phyloP scores from a whole-genome alignment of 2,888 invertebrate species.

The Pecten maximus region DNA sequence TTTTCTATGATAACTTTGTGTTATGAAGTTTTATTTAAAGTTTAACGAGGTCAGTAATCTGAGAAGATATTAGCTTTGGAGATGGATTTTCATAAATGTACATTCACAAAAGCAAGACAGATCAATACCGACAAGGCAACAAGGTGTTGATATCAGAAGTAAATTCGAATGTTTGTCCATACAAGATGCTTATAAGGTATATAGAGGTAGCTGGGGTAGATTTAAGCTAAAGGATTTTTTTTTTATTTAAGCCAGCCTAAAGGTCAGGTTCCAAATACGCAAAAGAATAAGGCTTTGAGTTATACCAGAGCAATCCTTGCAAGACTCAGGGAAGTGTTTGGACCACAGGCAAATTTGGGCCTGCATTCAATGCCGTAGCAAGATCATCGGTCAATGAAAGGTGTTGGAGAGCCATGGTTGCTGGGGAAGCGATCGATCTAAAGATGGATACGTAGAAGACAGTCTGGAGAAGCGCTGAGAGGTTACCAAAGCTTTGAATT shows the following conservation, averaged over 20 bases:
- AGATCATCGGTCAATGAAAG: not conserved
- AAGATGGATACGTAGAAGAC: conserved; percentile 37
- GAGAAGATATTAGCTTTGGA: not conserved
- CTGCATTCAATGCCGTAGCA: conserved; percentile 38
- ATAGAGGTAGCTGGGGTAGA: not conserved
- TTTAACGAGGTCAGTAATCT: conserved; percentile 35
- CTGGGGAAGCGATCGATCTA: not conserved
- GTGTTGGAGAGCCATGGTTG: conserved; percentile 26
- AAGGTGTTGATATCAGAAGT: conserved; percentile 42
- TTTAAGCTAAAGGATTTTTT: not conserved
- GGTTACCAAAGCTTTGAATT: not conserved
- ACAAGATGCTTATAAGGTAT: not conserved
- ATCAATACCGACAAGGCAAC: conserved; percentile 47
- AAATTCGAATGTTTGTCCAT: conserved; percentile 42
- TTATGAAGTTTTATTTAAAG: conserved; percentile 32
- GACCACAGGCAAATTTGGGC: conserved; percentile 14
- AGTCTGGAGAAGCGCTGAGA: not conserved
- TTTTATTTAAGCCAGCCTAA: not conserved
- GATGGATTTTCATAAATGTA: too few species aligned
- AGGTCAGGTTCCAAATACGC: not conserved
- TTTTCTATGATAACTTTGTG: conserved; percentile 27
- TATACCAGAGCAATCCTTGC: not conserved
- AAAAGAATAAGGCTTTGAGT: not conserved
- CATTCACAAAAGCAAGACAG: conserved; percentile 45
- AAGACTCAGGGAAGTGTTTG: not conserved